Base-by-base conservation (phyloP, 1,140 invertebrate species). In the Glossosoma conforme region DNA sequence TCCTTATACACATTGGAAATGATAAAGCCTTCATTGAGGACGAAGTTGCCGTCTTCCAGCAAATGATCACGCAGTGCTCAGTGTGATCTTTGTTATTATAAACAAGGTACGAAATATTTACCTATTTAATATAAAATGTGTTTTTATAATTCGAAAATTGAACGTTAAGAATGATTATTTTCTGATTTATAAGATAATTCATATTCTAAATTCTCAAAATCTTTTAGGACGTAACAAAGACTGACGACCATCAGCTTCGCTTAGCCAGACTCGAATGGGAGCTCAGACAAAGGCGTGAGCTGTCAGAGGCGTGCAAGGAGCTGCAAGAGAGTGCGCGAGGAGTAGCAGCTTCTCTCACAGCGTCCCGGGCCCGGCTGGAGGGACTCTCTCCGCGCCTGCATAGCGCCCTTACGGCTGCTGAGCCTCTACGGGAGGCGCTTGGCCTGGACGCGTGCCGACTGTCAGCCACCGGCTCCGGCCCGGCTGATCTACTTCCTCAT, bases 201-300 rank as follows among this genome's bases (percentile, higher is more conserved):
- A n/a, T n/a, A n/a, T n/a, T n/a, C n/a, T n/a, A n/a, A n/a, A n/a
- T n/a, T n/a, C n/a, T n/a, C n/a, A n/a, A n/a, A n/a, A n/a, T n/a
- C n/a, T n/a, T n/a, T n/a, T n/a, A 87, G 85, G 77, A 82, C 51
- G 58, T 80, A 22, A 87, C 85, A 13, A 76, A 79, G 58, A 68
- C 67, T 47, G 80, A 89, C 76, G 66, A 78, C 33, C 93, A 98
- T 76, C 83, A 89, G 62, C 70, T 87, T 42, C 86, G 86, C 63
- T 68, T 97, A 42, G 90, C 91, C 35, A 81, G 91, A 52, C 69
- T 98, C 5, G 89, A 97, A 64, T 96, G 90, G 84, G 94, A 97
- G 66, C 73, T 96, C 13, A 83, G 84, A n/a, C 87, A 96, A 65
- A 76, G 94, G 24, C 91, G 93, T 68, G 81, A 91, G 59, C 69